Conservation (phyloP, 2,113 vertebrate genomes). For the Trematocara marginatum region DNA sequence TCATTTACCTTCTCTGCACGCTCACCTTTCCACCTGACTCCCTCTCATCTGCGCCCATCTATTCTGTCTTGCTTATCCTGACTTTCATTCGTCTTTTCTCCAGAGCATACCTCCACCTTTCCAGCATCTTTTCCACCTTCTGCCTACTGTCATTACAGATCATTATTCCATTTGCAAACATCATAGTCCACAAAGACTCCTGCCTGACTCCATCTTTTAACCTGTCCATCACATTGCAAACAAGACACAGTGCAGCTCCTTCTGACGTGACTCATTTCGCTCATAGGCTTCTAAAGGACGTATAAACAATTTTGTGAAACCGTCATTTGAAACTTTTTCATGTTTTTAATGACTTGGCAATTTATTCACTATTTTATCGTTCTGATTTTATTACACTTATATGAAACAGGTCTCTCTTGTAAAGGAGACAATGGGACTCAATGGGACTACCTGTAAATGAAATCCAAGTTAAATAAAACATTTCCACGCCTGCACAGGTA, state of each 20-base stretch:
- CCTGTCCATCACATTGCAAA: background rate
- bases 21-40: background rate
- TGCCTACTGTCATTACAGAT: background rate
- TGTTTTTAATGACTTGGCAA: background rate
- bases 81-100: background rate
- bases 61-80: background rate
- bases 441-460: background rate
- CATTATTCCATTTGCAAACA: background rate
- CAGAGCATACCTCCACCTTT: background rate
- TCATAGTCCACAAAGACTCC: background rate
- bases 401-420: accelerated
- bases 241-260: accelerated
- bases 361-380: background rate
- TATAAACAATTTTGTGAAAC: background rate
- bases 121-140: accelerated
- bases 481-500: background rate
- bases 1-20: background rate
- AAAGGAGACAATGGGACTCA: background rate
- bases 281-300: accelerated
- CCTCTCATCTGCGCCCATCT: accelerated
- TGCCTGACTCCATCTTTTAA: accelerated
- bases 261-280: background rate
- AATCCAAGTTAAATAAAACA: background rate
- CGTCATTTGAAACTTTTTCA: background rate
- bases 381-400: background rate